A percentile compares a stretch with the other conserved stretches of the same genome.
phyloP scores from a whole-genome alignment of 2,113 vertebrate genomes.

The Puffinus mauretanicus region DNA sequence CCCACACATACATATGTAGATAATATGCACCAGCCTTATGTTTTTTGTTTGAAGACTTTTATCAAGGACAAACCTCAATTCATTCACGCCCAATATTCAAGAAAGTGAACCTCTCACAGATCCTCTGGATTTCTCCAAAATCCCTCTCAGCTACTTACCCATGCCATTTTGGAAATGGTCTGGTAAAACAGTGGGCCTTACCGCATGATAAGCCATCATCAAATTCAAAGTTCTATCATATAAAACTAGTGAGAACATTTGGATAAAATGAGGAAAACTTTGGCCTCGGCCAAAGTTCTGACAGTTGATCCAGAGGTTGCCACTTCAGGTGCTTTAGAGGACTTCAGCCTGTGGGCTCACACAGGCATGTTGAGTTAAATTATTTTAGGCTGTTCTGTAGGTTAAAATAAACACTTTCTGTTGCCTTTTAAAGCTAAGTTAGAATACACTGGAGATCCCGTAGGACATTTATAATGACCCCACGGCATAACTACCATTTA shows the following conservation, averaged over 20 bases:
- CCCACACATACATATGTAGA: neutral
- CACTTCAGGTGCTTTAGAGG: neutral
- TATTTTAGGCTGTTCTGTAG: neutral
- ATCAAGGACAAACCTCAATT: neutral
- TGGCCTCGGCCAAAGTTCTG: neutral
- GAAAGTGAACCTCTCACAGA: neutral
- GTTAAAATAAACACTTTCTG: neutral
- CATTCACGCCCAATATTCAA: neutral
- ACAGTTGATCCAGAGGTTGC: neutral
- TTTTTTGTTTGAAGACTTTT: neutral
- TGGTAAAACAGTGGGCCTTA: neutral
- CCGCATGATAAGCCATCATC: neutral
- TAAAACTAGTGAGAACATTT: neutral
- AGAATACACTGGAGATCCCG: neutral
- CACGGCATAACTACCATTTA: neutral
- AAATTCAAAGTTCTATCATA: neutral
- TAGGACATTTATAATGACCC: neutral
- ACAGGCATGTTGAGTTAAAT: neutral
- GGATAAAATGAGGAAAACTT: neutral
- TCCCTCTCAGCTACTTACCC: neutral
- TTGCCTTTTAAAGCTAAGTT: neutral
- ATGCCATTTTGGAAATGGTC: neutral
- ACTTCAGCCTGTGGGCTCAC: neutral
- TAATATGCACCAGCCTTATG: neutral
- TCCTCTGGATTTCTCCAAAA: neutral